A percentile compares a stretch with the other conserved stretches of the same genome.
These are phyloP conservation scores for Meta bourneti DNA, from an alignment of 2,888 invertebrate genomes.

Conservation along the genomic window DNA sequence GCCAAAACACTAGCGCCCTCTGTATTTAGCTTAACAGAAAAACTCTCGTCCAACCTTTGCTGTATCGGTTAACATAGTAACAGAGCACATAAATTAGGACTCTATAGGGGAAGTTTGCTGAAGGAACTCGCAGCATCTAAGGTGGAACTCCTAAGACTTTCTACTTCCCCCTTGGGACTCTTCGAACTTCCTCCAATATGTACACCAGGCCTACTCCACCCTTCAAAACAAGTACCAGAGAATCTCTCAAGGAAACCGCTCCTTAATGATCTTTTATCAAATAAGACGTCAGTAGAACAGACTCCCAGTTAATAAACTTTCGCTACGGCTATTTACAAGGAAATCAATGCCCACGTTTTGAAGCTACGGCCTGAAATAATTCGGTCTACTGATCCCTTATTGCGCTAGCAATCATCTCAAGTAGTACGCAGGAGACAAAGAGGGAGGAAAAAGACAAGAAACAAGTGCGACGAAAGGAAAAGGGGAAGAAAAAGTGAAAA, in stretches of 20 bases:
- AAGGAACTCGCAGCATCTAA: too few species aligned
- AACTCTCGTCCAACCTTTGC: too few species aligned
- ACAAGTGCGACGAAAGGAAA: conserved; percentile 16
- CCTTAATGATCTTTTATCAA: conserved; percentile 35
- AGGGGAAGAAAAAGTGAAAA: background rate
- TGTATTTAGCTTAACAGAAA: too few species aligned
- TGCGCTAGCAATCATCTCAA: conserved; percentile 59
- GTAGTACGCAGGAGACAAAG: conserved; percentile 13
- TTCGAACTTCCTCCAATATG: background rate
- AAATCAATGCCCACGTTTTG: conserved; percentile 7
- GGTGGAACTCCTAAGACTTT: background rate
- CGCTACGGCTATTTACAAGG: conserved; percentile 9
- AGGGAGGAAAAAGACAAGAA: conserved; percentile 40
- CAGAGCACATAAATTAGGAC: too few species aligned
- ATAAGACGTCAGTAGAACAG: conserved; percentile 14
- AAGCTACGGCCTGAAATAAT: conserved; percentile 33
- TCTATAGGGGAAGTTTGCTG: too few species aligned
- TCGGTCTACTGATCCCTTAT: conserved; percentile 32
- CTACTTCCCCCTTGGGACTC: background rate
- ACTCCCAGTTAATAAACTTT: conserved; percentile 34
- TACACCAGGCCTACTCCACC: background rate
- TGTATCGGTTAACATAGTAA: too few species aligned
- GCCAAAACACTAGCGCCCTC: too few species aligned
- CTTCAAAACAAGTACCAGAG: background rate
- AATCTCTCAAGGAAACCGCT: background rate